Evolutionary conservation across 2,113 vertebrate species (phyloP), one percentile per base, ranked within the genome.

Genomic region (Leptosomus discolor): DNA sequence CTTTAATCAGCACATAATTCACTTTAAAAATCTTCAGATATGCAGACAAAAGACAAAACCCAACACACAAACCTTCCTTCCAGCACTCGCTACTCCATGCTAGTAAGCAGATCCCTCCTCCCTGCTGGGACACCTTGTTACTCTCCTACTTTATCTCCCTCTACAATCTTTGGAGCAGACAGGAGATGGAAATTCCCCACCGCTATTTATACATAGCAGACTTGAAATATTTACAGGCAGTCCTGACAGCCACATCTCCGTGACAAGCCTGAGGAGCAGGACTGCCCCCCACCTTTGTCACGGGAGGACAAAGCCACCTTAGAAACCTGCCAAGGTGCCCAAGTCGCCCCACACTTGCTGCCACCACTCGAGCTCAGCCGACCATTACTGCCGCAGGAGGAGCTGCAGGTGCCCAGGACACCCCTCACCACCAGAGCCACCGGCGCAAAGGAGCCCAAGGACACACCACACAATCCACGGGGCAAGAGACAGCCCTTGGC

Each of bases 61-160:
- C 41, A 32, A 43, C 64, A 45, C 32, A 65, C 36, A 57, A 79
- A 26, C 8, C 23, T 48, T 58, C 24, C 48, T 73, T 68, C 53
- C 69, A 68, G 8, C 26, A 17, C 46, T 85, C 0, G 0, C 41
- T 36, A 3, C 34, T 16, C 53, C 21, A 3, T 2, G 4, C 18
- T 46, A 20, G 16, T 0, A 0, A 70, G 56, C 24, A 46, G 1
- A 3, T 17, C 17, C 23, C 46, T 92, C 29, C 58, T 68, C 30
- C 58, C 26, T 0, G 0, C 27, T 2, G 1, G 50, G 78, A 79
- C 70, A 61, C 41, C 46, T 46, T 22, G 10, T 32, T 34, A 13
- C 39, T 67, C n/a, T 32, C 14, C 27, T 22, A 5, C 26, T 60
- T 32, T 21, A 65, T 12, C 76, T 61, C 61, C 18, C 22, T 34